phyloP scores from a whole-genome alignment of 2,888 invertebrate species.

The Diachrysia chrysitis region DNA sequence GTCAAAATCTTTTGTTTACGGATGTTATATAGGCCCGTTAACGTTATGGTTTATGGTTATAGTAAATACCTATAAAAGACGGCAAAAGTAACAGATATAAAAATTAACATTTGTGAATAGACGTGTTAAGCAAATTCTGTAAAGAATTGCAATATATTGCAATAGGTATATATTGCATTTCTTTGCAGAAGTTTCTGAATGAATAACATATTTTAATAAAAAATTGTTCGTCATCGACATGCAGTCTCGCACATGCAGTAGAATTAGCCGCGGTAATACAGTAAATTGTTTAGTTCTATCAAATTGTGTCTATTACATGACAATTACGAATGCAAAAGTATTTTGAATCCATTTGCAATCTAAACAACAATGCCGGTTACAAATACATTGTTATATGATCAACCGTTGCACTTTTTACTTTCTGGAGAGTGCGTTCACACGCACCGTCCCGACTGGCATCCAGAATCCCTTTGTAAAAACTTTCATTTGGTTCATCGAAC shows the following conservation, averaged over 20 bases:
- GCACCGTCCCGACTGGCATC: slow-evolving; percentile 62
- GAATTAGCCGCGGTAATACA: too few relatives aligned
- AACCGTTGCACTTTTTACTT: slow-evolving; percentile 75
- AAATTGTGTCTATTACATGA: background rate
- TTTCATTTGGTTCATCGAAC: slow-evolving; percentile 88
- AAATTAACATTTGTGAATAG: too few relatives aligned
- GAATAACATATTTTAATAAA: too few relatives aligned
- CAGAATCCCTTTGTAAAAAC: slow-evolving; percentile 79
- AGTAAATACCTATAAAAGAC: background rate
- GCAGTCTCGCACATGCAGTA: too few relatives aligned
- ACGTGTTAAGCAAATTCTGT: too few relatives aligned
- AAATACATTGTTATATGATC: background rate
- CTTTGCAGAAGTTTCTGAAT: too few relatives aligned
- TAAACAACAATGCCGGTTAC: background rate
- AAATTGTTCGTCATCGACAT: too few relatives aligned
- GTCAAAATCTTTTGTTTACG: background rate
- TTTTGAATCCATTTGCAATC: background rate
- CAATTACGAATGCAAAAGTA: background rate
- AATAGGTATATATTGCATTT: too few relatives aligned
- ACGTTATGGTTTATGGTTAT: background rate
- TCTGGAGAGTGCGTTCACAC: slow-evolving; percentile 67
- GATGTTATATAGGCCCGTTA: background rate
- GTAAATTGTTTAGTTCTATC: background rate
- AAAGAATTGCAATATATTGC: too few relatives aligned
- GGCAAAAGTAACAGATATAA: too few relatives aligned